Evolutionary conservation across 2,888 invertebrate genomes (phyloP).

Genomic region (Carabus problematicus): DNA sequence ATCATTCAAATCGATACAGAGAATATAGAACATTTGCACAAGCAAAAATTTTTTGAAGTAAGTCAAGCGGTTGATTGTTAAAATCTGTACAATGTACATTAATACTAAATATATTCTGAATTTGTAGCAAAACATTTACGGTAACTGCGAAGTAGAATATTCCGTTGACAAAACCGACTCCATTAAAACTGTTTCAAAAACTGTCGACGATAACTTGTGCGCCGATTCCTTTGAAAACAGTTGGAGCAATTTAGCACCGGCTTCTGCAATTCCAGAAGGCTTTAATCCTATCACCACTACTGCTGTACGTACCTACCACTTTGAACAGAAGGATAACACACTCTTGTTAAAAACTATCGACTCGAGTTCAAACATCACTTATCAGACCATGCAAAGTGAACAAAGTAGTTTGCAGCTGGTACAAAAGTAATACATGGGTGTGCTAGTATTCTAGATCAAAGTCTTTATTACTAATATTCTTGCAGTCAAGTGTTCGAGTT

Average conservation of each 20-base stretch:
- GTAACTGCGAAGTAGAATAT: neutral
- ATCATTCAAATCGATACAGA: constrained; percentile 64
- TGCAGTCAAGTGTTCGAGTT: neutral
- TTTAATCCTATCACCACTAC: neutral
- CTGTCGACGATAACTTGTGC: neutral
- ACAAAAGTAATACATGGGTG: constrained; percentile 13
- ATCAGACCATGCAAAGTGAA: constrained; percentile 1
- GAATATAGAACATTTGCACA: too few relatives aligned
- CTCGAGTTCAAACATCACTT: neutral
- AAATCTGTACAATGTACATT: too few relatives aligned
- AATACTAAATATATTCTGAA: too few relatives aligned
- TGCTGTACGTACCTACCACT: neutral
- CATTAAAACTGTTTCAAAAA: neutral
- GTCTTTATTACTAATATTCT: constrained; percentile 3
- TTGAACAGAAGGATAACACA: neutral
- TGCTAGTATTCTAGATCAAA: neutral
- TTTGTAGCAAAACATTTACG: neutral
- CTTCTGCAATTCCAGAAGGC: neutral
- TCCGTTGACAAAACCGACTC: neutral
- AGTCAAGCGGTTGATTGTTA: too few relatives aligned
- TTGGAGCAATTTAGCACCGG: too few relatives aligned
- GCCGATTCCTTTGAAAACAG: too few relatives aligned
- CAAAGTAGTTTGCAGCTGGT: neutral
- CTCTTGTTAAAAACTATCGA: neutral
- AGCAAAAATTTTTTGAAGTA: too few relatives aligned